Conservation (phyloP, 2,113 vertebrate genomes). For the Oceanodroma tethys region DNA sequence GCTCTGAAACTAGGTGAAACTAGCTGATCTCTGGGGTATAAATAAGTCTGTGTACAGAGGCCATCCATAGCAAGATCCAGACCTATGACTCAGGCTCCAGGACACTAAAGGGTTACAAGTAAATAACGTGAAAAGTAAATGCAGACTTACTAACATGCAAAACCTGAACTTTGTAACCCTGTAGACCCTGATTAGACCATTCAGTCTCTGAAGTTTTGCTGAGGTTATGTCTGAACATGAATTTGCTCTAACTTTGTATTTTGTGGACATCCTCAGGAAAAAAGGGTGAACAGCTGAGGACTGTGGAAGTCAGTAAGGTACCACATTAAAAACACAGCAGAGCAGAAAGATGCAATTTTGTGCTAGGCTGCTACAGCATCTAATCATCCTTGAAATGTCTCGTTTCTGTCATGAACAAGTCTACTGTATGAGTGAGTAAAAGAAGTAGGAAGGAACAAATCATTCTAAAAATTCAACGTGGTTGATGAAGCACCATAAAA, state of each 20-base stretch:
- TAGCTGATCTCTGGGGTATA: not conserved
- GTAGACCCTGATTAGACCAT: not conserved
- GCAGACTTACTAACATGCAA: not conserved
- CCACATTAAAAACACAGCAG: conserved; percentile 1
- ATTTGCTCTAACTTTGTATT: not conserved
- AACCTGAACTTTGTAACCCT: not conserved
- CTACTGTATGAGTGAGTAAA: conserved; percentile 17
- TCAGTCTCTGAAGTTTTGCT: not conserved
- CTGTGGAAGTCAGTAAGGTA: not conserved
- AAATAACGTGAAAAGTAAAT: not conserved
- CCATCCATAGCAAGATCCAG: not conserved
- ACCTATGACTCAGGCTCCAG: not conserved
- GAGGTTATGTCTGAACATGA: not conserved
- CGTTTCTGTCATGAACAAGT: conserved; percentile 29
- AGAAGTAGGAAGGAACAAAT: conserved; percentile 35
- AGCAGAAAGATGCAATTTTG: conserved; percentile 36
- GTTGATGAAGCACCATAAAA: conserved; percentile 13
- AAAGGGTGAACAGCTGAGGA: not conserved
- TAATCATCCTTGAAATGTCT: conserved; percentile 43
- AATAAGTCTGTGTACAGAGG: not conserved
- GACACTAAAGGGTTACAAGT: not conserved
- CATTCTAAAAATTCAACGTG: not conserved
- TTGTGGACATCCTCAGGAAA: not conserved
- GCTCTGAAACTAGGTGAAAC: not conserved
- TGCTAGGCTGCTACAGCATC: conserved; percentile 21